phyloP scores from a whole-genome alignment of 1,140 invertebrate species.

The Pygmarrhopalites habei region DNA sequence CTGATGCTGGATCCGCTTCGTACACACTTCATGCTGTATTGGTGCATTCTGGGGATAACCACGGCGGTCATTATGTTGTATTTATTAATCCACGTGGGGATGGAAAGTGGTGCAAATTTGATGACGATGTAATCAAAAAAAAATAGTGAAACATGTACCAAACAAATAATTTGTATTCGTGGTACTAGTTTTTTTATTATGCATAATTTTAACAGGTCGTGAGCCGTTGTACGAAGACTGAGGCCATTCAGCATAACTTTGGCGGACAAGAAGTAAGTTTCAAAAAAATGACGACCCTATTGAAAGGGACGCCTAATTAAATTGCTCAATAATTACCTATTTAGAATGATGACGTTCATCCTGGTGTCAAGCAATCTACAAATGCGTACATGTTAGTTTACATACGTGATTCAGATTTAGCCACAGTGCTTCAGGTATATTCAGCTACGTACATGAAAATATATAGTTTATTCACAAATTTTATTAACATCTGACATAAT shows the following conservation, averaged over 20 bases:
- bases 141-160: no score
- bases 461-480: no score
- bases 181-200: no score
- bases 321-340: no score
- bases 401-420: constrained; percentile 76
- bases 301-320: no score
- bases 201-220: no score
- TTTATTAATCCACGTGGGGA: constrained; percentile 98
- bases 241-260: constrained; percentile 97
- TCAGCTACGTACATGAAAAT: no score
- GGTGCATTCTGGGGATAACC: constrained; percentile 99
- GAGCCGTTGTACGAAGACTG: constrained; percentile 86
- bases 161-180: no score
- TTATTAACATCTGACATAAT: no score
- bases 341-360: constrained; percentile 42
- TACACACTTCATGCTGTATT: constrained; percentile 95
- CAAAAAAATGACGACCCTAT: no score
- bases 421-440: constrained; percentile 62
- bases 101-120: constrained; percentile 98
- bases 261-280: constrained; percentile 89
- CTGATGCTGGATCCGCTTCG: constrained; percentile 68
- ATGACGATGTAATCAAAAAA: no score
- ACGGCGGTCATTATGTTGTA: constrained; percentile 98
- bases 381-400: constrained; percentile 99
- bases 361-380: constrained; percentile 89